phyloP scores from a whole-genome alignment of 2,113 vertebrate genomes.

The Microtus montanus region DNA sequence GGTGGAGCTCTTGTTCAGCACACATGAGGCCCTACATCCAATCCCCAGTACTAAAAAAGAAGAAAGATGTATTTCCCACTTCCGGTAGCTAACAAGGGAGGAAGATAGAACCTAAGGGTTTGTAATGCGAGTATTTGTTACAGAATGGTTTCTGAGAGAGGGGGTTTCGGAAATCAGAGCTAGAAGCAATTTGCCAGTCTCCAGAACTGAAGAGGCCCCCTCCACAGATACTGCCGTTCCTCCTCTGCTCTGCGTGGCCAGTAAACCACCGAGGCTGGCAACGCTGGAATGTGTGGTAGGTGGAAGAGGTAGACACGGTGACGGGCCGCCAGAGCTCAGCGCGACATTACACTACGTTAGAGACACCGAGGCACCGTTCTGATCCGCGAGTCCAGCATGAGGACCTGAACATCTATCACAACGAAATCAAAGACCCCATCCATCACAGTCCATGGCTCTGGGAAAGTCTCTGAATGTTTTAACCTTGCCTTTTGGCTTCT shows the following conservation, averaged over 20 bases:
- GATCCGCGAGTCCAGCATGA: background rate
- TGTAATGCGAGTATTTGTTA: background rate
- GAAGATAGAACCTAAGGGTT: background rate
- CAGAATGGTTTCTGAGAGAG: constrained; percentile 1
- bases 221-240: background rate
- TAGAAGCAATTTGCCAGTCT: background rate
- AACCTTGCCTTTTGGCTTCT: background rate
- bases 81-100: background rate
- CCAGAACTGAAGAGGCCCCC: background rate
- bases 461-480: background rate
- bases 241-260: background rate
- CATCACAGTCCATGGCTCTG: background rate
- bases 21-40: background rate
- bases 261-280: background rate
- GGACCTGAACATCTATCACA: background rate
- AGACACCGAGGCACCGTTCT: background rate
- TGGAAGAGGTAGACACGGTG: background rate
- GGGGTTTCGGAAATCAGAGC: background rate
- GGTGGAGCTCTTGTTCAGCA: background rate
- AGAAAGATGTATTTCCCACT: background rate
- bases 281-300: no score
- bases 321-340: background rate
- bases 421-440: background rate
- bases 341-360: background rate
- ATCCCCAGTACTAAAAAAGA: background rate